phyloP scores from a whole-genome alignment of 2,888 invertebrate genomes.

The Drosophila neoperkinsi region DNA sequence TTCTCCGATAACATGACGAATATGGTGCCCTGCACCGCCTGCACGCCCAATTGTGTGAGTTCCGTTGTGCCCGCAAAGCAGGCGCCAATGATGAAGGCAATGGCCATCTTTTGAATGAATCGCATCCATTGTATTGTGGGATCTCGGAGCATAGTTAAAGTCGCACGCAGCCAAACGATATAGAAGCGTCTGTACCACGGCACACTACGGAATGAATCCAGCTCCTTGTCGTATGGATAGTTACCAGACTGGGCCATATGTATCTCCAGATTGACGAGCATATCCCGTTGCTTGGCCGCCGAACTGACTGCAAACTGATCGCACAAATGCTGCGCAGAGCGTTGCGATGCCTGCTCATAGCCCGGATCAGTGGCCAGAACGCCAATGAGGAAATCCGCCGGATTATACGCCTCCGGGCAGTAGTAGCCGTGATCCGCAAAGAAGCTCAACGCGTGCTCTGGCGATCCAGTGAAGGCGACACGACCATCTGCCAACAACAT shows the following conservation, averaged over 20 bases:
- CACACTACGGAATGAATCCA: conserved; percentile 86
- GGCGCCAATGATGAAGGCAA: conserved; percentile 92
- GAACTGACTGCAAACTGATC: conserved; percentile 92
- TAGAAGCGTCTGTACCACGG: conserved; percentile 90
- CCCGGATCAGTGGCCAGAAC: conserved; percentile 92
- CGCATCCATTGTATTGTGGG: conserved; percentile 92
- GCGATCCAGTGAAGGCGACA: conserved; percentile 92
- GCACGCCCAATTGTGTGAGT: conserved; percentile 92
- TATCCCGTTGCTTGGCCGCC: conserved; percentile 91
- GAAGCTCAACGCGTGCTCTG: conserved; percentile 88
- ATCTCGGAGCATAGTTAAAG: conserved; percentile 91
- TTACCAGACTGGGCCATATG: conserved; percentile 88
- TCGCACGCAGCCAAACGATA: conserved; percentile 91
- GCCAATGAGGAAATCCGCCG: conserved; percentile 95
- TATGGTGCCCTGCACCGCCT: conserved; percentile 93
- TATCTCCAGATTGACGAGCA: conserved; percentile 90
- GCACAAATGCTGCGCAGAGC: conserved; percentile 90
- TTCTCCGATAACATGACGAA: conserved; percentile 96
- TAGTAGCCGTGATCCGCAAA: conserved; percentile 91
- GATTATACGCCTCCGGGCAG: conserved; percentile 94
- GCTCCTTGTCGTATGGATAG: conserved; percentile 83
- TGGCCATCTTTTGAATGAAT: conserved; percentile 92
- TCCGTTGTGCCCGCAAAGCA: conserved; percentile 92
- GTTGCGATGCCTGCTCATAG: conserved; percentile 89
- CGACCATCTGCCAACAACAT: conserved; percentile 94